These are phyloP conservation scores for Coelopa frigida DNA, from an alignment of 1,140 invertebrate genomes.

Conservation along the genomic window DNA sequence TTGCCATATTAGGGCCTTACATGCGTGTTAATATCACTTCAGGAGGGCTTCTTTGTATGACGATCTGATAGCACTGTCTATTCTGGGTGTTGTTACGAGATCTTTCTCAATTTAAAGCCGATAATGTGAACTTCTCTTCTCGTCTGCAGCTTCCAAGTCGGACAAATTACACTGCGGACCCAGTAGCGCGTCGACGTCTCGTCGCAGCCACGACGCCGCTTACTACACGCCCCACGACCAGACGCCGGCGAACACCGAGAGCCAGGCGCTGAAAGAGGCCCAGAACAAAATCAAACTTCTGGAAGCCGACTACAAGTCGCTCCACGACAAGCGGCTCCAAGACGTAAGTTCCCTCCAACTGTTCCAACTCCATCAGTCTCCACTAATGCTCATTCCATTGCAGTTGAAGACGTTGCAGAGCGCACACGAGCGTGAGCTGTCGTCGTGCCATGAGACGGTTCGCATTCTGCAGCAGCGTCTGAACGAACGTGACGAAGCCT, in stretches of 20 bases:
- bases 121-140: too few relatives aligned
- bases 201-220: conserved; percentile 31
- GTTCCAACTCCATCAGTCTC: too few relatives aligned
- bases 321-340: conserved; percentile 67
- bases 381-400: too few relatives aligned
- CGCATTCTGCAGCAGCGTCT: conserved; percentile 39
- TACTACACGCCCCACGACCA: too few relatives aligned
- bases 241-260: conserved; percentile 50
- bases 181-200: conserved; percentile 21
- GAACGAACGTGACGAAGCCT: conserved; percentile 37
- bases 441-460: conserved; percentile 40
- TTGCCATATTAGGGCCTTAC: too few relatives aligned
- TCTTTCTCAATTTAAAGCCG: too few relatives aligned
- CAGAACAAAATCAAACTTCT: conserved; percentile 52
- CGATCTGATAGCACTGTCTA: too few relatives aligned
- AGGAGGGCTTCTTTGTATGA: too few relatives aligned
- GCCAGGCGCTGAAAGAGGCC: conserved; percentile 54
- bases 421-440: conserved; percentile 68
- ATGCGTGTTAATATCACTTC: too few relatives aligned
- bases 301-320: conserved; percentile 57
- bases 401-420: conserved; percentile 67
- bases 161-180: conserved; percentile 13
- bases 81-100: too few relatives aligned
- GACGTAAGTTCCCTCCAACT: conserved; percentile 64
- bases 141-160: conserved; percentile 10